Evolutionary conservation across 2,113 vertebrate genomes (phyloP).

Genomic region (Pseudolaguvia tuberculata): DNA sequence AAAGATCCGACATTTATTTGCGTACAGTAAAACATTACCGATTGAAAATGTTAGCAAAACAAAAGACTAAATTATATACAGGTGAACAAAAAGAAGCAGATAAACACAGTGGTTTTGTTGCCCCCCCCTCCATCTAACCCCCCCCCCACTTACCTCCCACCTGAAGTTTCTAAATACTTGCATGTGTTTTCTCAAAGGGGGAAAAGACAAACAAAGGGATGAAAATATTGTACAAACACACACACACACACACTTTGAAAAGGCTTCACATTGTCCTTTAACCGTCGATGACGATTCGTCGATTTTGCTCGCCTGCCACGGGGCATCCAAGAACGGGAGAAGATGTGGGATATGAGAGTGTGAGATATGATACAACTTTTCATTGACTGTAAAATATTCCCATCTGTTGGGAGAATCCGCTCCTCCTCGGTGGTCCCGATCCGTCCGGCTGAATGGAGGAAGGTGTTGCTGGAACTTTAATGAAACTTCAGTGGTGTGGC

Average conservation of each 20-base stretch:
- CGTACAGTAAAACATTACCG: constrained; percentile 76
- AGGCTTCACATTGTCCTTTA: constrained; percentile 68
- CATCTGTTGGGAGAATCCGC: constrained; percentile 58
- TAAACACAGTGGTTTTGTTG: constrained; percentile 46
- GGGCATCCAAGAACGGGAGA: constrained; percentile 56
- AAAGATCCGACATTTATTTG: constrained; percentile 76
- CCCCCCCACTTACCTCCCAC: no score
- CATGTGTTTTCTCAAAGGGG: constrained; percentile 54
- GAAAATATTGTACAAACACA: constrained; percentile 65
- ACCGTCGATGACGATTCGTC: constrained; percentile 65
- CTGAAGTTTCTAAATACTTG: constrained; percentile 61
- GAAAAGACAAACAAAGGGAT: constrained; percentile 63
- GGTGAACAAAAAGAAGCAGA: constrained; percentile 54
- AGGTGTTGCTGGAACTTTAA: constrained; percentile 59
- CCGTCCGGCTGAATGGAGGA: no score
- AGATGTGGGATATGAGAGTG: constrained; percentile 40
- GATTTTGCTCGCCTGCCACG: constrained; percentile 50
- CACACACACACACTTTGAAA: constrained; percentile 57
- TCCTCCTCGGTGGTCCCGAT: constrained; percentile 51
- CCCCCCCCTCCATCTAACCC: no score
- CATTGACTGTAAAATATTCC: constrained; percentile 58
- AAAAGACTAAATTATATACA: constrained; percentile 62
- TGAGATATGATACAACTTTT: neutral
- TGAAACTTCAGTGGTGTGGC: constrained; percentile 68
- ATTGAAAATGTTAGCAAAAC: constrained; percentile 74